phyloP scores from a whole-genome alignment of 2,888 invertebrate genomes.

The Zootermopsis nevadensis region DNA sequence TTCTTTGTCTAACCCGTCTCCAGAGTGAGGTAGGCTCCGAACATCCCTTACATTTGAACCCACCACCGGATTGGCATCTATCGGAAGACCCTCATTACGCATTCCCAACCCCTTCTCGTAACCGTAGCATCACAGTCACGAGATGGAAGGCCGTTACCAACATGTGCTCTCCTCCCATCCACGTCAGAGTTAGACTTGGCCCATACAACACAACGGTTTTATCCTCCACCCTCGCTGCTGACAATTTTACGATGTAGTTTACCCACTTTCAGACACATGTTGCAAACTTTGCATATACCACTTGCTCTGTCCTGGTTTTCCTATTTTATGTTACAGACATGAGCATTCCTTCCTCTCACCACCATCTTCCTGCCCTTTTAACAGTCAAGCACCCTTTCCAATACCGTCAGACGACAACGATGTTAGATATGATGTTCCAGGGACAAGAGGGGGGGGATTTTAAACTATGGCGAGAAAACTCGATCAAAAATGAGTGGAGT shows the following conservation, averaged over 20 bases:
- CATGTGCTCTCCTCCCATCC: slow-evolving; percentile 34
- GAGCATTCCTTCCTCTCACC: slow-evolving; percentile 30
- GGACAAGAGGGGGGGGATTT: not conserved
- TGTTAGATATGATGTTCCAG: slow-evolving; percentile 9
- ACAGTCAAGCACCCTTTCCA: slow-evolving; percentile 9
- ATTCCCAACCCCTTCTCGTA: slow-evolving; percentile 1
- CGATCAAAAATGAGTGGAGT: not conserved
- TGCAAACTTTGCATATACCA: slow-evolving; percentile 49
- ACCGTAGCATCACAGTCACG: not conserved
- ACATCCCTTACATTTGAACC: not conserved
- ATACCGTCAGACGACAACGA: slow-evolving; percentile 24
- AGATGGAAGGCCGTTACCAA: slow-evolving; percentile 38
- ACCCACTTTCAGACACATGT: slow-evolving; percentile 48
- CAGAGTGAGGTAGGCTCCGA: not conserved
- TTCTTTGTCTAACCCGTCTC: not conserved
- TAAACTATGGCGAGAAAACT: not conserved
- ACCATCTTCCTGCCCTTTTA: slow-evolving; percentile 4
- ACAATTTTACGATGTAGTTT: slow-evolving; percentile 48
- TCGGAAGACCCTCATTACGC: not conserved
- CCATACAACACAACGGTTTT: slow-evolving; percentile 2
- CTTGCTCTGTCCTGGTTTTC: slow-evolving; percentile 14
- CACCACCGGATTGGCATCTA: not conserved
- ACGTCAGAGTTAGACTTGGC: slow-evolving; percentile 6
- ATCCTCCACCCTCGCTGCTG: slow-evolving; percentile 16
- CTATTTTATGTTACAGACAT: slow-evolving; percentile 47